phyloP scores from a whole-genome alignment of 2,113 vertebrate species.

The Rhinogobius similis region DNA sequence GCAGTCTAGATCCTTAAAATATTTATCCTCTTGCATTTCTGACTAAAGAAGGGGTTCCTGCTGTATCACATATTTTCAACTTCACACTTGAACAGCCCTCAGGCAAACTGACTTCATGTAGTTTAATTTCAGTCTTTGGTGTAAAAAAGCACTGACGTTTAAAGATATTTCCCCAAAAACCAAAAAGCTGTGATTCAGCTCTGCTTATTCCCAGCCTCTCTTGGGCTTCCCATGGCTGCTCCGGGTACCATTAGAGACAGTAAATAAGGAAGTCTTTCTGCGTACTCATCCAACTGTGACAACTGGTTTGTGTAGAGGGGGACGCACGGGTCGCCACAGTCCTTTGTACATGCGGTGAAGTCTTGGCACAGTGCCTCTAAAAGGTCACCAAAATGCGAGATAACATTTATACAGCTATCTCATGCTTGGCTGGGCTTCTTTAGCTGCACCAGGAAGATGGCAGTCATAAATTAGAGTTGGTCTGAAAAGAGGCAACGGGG shows the following conservation, averaged over 20 bases:
- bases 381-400: slow-evolving; percentile 48
- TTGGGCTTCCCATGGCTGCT: slow-evolving; percentile 33
- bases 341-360: slow-evolving; percentile 36
- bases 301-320: slow-evolving; percentile 13
- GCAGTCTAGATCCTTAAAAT: not conserved
- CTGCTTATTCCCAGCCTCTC: slow-evolving; percentile 20
- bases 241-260: slow-evolving; percentile 36
- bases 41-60: not conserved
- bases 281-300: slow-evolving; percentile 52
- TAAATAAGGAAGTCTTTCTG: slow-evolving; percentile 53
- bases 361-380: slow-evolving; percentile 45
- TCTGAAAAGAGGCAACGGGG: slow-evolving; percentile 8
- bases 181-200: not conserved
- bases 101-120: slow-evolving; percentile 22
- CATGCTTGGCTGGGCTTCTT: slow-evolving; percentile 48
- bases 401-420: slow-evolving; percentile 61
- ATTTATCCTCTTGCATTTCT: not conserved
- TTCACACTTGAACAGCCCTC: not conserved
- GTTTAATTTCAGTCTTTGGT: slow-evolving; percentile 30
- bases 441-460: slow-evolving; percentile 5
- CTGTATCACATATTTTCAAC: not conserved
- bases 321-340: slow-evolving; percentile 46
- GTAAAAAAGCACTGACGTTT: slow-evolving; percentile 7
- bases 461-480: slow-evolving; percentile 9
- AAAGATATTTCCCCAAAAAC: slow-evolving; percentile 19